Evolutionary conservation across 2,888 invertebrate species (phyloP).

Genomic region (Urechis unicinctus): DNA sequence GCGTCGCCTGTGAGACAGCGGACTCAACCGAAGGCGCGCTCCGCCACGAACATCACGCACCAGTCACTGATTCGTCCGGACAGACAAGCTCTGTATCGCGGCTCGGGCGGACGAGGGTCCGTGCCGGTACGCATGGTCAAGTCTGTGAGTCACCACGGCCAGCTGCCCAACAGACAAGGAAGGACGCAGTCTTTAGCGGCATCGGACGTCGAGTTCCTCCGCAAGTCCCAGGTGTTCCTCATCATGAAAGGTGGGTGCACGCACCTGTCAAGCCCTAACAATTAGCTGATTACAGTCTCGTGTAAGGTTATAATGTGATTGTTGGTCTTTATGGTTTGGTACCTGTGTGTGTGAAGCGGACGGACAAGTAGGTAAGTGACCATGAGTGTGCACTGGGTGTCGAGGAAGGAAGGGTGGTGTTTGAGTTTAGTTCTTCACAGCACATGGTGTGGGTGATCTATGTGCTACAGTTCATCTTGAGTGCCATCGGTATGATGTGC

Average conservation of each 20-base stretch:
- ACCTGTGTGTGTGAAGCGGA: no score
- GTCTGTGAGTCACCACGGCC: constrained; percentile 11
- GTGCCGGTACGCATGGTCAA: constrained; percentile 8
- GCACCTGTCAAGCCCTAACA: no score
- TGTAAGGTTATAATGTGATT: no score
- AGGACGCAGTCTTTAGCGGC: neutral
- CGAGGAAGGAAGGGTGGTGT: no score
- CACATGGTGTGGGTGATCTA: no score
- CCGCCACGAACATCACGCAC: neutral
- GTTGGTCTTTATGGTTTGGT: no score
- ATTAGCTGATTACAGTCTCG: no score
- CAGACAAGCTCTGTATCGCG: neutral
- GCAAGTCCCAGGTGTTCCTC: constrained; percentile 10
- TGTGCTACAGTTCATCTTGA: no score
- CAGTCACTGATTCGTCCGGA: neutral
- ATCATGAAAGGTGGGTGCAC: constrained; percentile 9
- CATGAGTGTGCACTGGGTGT: no score
- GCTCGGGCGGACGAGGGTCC: neutral
- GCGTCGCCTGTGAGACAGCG: neutral
- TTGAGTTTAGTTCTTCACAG: no score
- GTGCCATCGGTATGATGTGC: no score
- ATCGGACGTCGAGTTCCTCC: constrained; percentile 6
- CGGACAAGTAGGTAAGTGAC: no score
- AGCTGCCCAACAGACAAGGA: neutral
- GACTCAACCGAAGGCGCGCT: neutral